Conservation (phyloP, 2,113 vertebrate genomes). For the Poecilia latipinna region DNA sequence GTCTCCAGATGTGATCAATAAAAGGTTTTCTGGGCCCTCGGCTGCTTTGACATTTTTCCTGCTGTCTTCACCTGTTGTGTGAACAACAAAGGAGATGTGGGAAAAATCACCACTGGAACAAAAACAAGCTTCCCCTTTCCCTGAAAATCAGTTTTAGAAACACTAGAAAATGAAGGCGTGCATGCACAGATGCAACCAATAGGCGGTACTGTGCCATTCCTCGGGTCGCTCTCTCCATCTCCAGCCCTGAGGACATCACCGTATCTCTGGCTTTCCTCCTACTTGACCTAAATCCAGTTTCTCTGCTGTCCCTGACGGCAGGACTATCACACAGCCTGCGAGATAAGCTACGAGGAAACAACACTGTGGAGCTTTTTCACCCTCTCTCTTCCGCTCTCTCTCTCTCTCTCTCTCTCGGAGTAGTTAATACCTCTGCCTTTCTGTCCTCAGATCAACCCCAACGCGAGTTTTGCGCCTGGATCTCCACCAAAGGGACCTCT, state of each 20-base stretch:
- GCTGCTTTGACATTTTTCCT: too few species aligned
- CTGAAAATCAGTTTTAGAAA: not conserved
- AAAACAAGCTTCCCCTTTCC: not conserved
- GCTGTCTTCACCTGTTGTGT: too few species aligned
- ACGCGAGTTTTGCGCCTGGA: not conserved
- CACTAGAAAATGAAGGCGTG: conserved; percentile 29
- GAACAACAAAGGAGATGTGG: not conserved
- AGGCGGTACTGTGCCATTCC: conserved; percentile 76
- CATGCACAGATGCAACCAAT: conserved; percentile 68
- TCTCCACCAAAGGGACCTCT: not conserved
- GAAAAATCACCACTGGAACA: not conserved
- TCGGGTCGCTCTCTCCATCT: conserved; percentile 51
- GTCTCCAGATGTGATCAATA: too few species aligned
- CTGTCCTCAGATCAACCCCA: not conserved
- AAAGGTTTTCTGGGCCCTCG: too few species aligned
- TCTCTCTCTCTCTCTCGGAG: conserved; percentile 44
- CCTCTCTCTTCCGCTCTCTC: not conserved
- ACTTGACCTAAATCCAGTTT: conserved; percentile 87
- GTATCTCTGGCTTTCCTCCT: conserved; percentile 77
- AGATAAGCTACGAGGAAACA: conserved; percentile 24
- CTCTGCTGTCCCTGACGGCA: conserved; percentile 68
- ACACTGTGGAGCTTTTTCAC: conserved; percentile 1
- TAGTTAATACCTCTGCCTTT: conserved; percentile 25
- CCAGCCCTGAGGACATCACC: conserved; percentile 67
- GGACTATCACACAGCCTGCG: conserved; percentile 56